phyloP scores from a whole-genome alignment of 2,888 invertebrate genomes.

The Drosophila picticornis region DNA sequence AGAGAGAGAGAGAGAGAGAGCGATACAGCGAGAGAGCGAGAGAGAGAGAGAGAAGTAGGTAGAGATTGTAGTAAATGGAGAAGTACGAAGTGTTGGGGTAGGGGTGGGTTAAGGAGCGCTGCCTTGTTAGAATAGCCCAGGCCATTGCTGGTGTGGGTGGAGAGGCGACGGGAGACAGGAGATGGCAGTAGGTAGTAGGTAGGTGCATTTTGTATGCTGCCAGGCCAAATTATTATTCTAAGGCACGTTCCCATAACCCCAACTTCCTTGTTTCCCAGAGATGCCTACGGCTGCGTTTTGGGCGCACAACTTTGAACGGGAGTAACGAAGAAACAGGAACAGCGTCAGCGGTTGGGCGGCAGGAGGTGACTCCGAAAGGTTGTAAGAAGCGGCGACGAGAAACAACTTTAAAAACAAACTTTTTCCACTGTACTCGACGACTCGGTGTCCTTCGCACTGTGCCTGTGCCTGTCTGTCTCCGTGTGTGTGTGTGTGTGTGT shows the following conservation, averaged over 20 bases:
- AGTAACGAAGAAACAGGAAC: background rate
- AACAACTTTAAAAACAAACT: conserved; percentile 60
- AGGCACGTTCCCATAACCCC: background rate
- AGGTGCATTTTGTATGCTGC: conserved; percentile 42
- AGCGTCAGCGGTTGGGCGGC: background rate
- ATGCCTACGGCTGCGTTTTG: conserved; percentile 22
- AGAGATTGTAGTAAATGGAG: background rate
- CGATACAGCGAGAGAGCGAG: background rate
- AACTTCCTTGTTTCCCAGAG: background rate
- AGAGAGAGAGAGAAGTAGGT: background rate
- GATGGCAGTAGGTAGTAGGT: conserved; percentile 15
- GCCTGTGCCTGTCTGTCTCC: background rate
- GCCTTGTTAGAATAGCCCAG: conserved; percentile 43
- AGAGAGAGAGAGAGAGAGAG: background rate
- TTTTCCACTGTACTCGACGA: conserved; percentile 26
- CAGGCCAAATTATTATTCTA: conserved; percentile 48
- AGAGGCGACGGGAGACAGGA: background rate
- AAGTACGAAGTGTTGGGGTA: background rate
- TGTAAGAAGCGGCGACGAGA: conserved; percentile 19
- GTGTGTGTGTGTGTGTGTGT: conserved; percentile 37
- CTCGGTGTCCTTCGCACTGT: conserved; percentile 18
- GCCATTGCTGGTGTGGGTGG: background rate
- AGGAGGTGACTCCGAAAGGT: background rate
- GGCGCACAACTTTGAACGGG: conserved; percentile 32
- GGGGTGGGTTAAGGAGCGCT: background rate